These are phyloP conservation scores for Drosophila biarmipes DNA, from an alignment of 1,140 invertebrate genomes.

Conservation along the genomic window DNA sequence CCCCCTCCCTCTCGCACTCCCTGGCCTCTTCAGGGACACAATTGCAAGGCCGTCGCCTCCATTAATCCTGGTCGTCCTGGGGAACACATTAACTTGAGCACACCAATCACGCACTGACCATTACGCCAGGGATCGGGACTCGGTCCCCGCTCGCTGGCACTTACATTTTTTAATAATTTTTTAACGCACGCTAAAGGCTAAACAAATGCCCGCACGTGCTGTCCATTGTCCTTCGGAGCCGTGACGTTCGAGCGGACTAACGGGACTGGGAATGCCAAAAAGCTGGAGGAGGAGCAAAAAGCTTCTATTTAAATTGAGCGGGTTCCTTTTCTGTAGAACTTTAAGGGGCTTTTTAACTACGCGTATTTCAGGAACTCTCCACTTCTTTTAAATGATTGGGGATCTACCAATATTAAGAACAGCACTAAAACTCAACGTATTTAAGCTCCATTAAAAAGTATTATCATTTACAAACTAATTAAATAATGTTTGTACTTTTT, in stretches of 20 bases:
- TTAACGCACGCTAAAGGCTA: slow-evolving; percentile 31
- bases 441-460: no score
- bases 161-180: slow-evolving; percentile 52
- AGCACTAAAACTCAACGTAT: no score
- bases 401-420: no score
- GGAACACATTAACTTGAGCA: slow-evolving; percentile 22
- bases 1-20: background rate
- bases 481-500: no score
- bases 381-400: no score
- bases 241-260: slow-evolving; percentile 27
- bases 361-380: background rate
- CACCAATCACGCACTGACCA: slow-evolving; percentile 59
- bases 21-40: background rate
- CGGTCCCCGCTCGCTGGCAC: slow-evolving; percentile 13
- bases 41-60: slow-evolving; percentile 45
- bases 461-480: no score
- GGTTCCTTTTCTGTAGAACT: background rate
- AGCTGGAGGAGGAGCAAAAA: slow-evolving; percentile 15
- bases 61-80: slow-evolving; percentile 39
- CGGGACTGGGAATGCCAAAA: slow-evolving; percentile 9
- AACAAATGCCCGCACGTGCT: slow-evolving; percentile 54
- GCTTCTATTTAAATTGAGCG: slow-evolving; percentile 27
- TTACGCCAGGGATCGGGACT: slow-evolving; percentile 14
- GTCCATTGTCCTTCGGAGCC: slow-evolving; percentile 41
- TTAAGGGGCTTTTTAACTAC: background rate